phyloP scores from a whole-genome alignment of 2,888 invertebrate species.

The Listrodromus nycthemerus region DNA sequence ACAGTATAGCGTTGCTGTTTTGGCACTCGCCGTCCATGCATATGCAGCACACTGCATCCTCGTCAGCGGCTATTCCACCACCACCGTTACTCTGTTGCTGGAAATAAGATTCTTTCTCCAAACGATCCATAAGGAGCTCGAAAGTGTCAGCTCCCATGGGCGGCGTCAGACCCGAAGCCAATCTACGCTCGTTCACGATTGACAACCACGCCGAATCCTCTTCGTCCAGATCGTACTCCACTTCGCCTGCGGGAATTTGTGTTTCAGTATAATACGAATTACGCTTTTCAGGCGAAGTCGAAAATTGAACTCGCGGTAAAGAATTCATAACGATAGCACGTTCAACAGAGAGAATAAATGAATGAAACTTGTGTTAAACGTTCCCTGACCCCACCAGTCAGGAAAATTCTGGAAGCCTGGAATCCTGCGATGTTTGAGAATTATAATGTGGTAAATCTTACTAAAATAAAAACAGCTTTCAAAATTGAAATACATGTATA shows the following conservation, averaged over 20 bases:
- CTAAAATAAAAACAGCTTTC: too few species aligned
- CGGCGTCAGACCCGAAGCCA: slow-evolving; percentile 88
- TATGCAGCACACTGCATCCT: slow-evolving; percentile 99
- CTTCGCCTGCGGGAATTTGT: slow-evolving; percentile 81
- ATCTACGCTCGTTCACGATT: slow-evolving; percentile 93
- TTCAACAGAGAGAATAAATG: too few species aligned
- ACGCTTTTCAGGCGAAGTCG: background rate
- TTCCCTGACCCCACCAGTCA: too few species aligned
- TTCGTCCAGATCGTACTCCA: slow-evolving; percentile 99
- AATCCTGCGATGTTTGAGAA: too few species aligned
- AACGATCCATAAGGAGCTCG: slow-evolving; percentile 98
- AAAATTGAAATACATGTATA: too few species aligned
- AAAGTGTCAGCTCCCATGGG: slow-evolving; percentile 95
- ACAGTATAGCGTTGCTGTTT: slow-evolving; percentile 98
- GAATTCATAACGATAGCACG: too few species aligned
- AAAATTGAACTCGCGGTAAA: too few species aligned
- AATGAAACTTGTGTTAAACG: too few species aligned
- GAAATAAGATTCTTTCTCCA: slow-evolving; percentile 99
- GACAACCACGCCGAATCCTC: slow-evolving; percentile 98
- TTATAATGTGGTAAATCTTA: too few species aligned
- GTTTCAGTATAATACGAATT: background rate
- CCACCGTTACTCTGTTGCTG: slow-evolving; percentile 89
- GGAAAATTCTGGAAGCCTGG: too few species aligned
- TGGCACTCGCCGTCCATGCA: slow-evolving; percentile 99
- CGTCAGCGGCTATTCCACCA: slow-evolving; percentile 93